phyloP scores from a whole-genome alignment of 2,113 vertebrate genomes.

The Podocnemis expansa region DNA sequence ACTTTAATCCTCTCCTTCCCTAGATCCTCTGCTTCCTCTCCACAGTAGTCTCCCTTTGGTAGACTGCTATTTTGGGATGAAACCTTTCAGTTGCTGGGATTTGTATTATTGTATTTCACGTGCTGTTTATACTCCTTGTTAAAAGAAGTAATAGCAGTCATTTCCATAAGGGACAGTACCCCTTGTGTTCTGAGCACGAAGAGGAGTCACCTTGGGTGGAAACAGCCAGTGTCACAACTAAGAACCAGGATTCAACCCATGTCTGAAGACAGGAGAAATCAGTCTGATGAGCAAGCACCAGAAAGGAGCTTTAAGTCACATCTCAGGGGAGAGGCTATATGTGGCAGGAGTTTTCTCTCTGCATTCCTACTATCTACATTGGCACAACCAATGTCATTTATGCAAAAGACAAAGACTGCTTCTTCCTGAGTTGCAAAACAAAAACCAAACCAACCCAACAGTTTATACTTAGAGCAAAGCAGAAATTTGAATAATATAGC shows the following conservation, averaged over 20 bases:
- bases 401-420: constrained; percentile 15
- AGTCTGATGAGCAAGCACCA: background rate
- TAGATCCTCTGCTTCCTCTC: background rate
- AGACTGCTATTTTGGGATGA: background rate
- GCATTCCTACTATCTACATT: background rate
- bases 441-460: background rate
- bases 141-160: background rate
- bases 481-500: rapidly evolving
- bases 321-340: background rate
- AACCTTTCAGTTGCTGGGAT: background rate
- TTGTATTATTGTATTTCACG: background rate
- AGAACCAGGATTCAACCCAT: background rate
- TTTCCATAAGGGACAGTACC: background rate
- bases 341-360: constrained; percentile 1
- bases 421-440: background rate
- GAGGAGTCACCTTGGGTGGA: background rate
- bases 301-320: background rate
- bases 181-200: background rate
- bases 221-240: background rate
- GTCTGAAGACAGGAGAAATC: background rate
- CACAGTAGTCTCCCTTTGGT: background rate
- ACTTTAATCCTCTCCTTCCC: background rate
- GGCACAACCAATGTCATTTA: background rate
- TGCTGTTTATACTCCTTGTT: background rate
- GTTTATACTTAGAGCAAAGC: background rate